Evolutionary conservation across 2,888 invertebrate genomes (phyloP).

Genomic region (Eremobia ochroleuca): DNA sequence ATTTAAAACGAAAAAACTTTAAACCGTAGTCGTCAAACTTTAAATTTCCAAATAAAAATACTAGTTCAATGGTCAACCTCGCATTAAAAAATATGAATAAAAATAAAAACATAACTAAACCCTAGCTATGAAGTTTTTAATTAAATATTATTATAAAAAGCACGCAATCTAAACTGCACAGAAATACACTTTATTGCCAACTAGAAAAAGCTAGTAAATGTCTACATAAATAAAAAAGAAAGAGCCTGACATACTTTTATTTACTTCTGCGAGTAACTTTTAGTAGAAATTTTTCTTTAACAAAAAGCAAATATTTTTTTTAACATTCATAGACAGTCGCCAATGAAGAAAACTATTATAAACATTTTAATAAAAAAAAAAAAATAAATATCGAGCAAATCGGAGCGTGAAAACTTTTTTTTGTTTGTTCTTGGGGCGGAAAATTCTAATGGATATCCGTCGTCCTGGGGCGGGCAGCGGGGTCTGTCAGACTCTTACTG

Average conservation of each 20-base stretch:
- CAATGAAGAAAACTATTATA: background rate
- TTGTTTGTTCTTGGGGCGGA: no score
- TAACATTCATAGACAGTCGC: background rate
- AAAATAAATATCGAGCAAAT: background rate
- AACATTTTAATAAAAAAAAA: no score
- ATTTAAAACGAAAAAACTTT: background rate
- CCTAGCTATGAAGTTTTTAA: slow-evolving; percentile 9
- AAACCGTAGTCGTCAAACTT: background rate
- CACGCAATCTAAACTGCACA: slow-evolving; percentile 37
- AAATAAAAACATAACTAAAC: background rate
- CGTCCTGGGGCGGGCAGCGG: no score
- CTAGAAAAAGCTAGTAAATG: slow-evolving; percentile 26
- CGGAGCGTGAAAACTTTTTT: background rate
- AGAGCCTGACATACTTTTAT: slow-evolving; percentile 26
- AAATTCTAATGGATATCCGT: no score
- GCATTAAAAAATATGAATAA: background rate
- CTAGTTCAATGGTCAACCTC: background rate
- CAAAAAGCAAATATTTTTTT: background rate
- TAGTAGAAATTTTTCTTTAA: background rate
- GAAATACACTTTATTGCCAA: slow-evolving; percentile 36
- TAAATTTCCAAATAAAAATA: background rate
- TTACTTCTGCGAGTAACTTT: slow-evolving; percentile 3
- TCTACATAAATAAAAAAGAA: slow-evolving; percentile 15
- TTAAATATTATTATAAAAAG: slow-evolving; percentile 36
- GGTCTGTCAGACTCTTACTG: no score